Evolutionary conservation across 2,888 invertebrate genomes (phyloP).

Genomic region (Eupithecia vulgata): DNA sequence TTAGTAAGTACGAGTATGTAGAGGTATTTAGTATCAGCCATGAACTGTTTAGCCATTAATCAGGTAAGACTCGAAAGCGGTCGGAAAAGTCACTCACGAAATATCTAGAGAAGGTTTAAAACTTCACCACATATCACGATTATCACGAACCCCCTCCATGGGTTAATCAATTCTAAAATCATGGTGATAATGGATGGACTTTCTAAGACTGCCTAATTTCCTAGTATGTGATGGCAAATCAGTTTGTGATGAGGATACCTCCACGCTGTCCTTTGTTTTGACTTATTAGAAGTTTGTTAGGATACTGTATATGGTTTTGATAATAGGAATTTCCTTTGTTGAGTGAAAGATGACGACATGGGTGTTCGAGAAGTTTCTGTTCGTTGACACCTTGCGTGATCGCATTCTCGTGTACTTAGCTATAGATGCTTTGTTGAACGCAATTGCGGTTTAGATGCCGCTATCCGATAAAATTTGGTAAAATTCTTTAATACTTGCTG

Average conservation of each 20-base stretch:
- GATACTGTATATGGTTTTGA: constrained; percentile 33
- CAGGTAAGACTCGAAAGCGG: neutral
- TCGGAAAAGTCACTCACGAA: neutral
- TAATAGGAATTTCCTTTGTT: constrained; percentile 39
- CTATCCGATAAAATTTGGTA: neutral
- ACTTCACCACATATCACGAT: too few relatives aligned
- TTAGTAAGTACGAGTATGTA: too few relatives aligned
- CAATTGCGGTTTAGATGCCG: neutral
- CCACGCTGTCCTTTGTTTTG: constrained; percentile 32
- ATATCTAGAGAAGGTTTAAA: neutral
- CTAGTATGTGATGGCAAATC: neutral
- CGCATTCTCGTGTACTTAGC: neutral
- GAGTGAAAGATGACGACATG: constrained; percentile 35
- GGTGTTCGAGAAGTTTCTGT: constrained; percentile 17
- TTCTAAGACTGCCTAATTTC: neutral
- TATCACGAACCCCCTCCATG: too few relatives aligned
- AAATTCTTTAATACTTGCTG: too few relatives aligned
- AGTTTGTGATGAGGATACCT: constrained; percentile 10
- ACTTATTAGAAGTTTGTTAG: constrained; percentile 33
- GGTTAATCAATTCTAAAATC: too few relatives aligned
- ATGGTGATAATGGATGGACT: neutral
- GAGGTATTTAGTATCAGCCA: neutral
- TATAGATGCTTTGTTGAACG: neutral
- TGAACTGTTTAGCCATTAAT: neutral
- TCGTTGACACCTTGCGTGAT: neutral